Conservation (phyloP, 2,797 vertebrate species). For the Scolopax bukidnonensis region DNA sequence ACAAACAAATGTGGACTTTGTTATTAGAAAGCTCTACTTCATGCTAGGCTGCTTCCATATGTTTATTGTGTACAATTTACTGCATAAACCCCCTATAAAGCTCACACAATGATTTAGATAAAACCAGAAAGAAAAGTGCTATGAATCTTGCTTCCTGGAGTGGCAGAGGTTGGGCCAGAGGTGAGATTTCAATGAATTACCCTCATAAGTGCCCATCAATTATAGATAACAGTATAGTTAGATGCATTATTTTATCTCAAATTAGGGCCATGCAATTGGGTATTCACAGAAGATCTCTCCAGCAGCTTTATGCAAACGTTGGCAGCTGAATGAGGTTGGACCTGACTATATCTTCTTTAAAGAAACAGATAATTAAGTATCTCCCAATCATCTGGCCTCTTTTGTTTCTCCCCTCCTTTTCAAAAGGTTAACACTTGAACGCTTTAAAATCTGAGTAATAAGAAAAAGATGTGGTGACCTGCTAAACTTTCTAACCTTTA, state of each 20-base stretch:
- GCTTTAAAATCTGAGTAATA: conserved; percentile 80
- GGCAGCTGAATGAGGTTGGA: conserved; percentile 75
- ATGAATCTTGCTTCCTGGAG: conserved; percentile 64
- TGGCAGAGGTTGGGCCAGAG: conserved; percentile 81
- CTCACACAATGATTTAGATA: conserved; percentile 68
- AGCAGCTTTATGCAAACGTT: conserved; percentile 75
- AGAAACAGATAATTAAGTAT: conserved; percentile 88
- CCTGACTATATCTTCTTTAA: conserved; percentile 78
- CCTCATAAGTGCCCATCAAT: conserved; percentile 86
- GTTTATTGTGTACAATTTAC: conserved; percentile 66
- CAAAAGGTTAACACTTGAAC: conserved; percentile 88
- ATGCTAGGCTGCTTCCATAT: conserved; percentile 37
- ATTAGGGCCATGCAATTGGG: conserved; percentile 81
- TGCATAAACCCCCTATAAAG: conserved; percentile 31
- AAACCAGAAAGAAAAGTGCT: conserved; percentile 67
- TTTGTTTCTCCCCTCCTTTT: conserved; percentile 65
- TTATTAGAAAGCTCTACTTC: conserved; percentile 50
- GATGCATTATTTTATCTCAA: conserved; percentile 88
- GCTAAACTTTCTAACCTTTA: conserved; percentile 65
- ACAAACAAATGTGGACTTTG: background rate
- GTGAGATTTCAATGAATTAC: conserved; percentile 91
- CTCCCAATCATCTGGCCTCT: conserved; percentile 81
- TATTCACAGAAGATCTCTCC: conserved; percentile 63
- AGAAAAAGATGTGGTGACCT: conserved; percentile 66
- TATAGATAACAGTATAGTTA: conserved; percentile 89